A percentile compares a stretch with the other conserved stretches of the same genome.
Conservation (phyloP, 2,797 vertebrate species). For the Danio choprae region DNA sequence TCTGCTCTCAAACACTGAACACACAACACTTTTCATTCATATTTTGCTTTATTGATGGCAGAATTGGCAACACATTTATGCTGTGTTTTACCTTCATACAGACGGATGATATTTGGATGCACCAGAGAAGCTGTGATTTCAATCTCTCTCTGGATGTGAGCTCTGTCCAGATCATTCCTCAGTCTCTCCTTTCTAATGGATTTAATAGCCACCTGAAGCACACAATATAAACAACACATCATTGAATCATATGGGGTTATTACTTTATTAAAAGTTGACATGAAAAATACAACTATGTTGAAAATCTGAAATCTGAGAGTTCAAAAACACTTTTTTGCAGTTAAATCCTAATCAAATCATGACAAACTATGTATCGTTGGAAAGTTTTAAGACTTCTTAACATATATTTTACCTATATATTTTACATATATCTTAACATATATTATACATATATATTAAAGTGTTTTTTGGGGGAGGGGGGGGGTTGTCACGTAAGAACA, state of each 20-base stretch:
- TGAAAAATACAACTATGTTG: too few species aligned
- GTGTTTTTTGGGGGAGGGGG: too few species aligned
- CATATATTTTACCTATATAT: too few species aligned
- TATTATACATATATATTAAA: too few species aligned
- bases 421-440: too few species aligned
- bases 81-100: constrained; percentile 76
- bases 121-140: constrained; percentile 81
- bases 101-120: constrained; percentile 80
- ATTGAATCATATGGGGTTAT: background rate
- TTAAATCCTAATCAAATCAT: too few species aligned
- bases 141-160: constrained; percentile 85
- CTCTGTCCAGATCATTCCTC: constrained; percentile 77
- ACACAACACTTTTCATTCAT: constrained; percentile 37
- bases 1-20: constrained; percentile 82
- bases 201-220: constrained; percentile 81
- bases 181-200: constrained; percentile 82
- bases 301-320: too few species aligned
- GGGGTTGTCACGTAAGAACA: too few species aligned
- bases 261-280: too few species aligned
- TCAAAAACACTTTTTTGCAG: too few species aligned
- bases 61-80: background rate
- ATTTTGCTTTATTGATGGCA: background rate
- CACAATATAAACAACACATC: constrained; percentile 2
- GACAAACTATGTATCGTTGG: too few species aligned
- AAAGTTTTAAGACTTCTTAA: too few species aligned